A percentile compares a stretch with the other conserved stretches of the same genome.
phyloP scores from a whole-genome alignment of 2,113 vertebrate species.

The Mastomys coucha region DNA sequence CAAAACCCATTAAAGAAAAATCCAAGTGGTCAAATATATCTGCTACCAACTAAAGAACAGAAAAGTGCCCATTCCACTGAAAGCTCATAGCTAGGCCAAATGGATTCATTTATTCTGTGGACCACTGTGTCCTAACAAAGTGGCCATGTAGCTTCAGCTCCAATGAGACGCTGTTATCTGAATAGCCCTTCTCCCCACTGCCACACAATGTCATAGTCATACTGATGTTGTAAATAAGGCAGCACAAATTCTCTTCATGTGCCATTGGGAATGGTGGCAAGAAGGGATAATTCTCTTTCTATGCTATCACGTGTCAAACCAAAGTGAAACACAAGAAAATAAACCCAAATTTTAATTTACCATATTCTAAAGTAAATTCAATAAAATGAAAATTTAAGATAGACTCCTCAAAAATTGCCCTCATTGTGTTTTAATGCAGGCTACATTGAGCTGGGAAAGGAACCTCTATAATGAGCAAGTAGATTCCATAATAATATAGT shows the following conservation, averaged over 20 bases:
- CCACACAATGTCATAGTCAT: background rate
- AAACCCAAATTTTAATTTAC: background rate
- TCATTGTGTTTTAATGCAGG: background rate
- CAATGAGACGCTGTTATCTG: too few relatives aligned
- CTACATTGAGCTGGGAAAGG: background rate
- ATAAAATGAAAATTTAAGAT: background rate
- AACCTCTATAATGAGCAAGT: rapidly evolving
- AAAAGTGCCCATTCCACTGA: too few relatives aligned
- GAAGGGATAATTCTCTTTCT: background rate
- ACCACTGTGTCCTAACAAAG: background rate
- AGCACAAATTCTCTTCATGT: background rate
- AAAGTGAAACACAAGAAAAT: background rate
- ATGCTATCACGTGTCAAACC: background rate
- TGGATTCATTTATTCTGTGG: background rate
- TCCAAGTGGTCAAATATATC: background rate
- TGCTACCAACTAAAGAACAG: background rate
- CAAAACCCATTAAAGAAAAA: background rate
- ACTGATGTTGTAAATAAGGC: background rate
- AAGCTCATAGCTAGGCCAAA: background rate
- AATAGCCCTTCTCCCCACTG: background rate
- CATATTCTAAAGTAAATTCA: background rate
- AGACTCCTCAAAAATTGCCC: background rate
- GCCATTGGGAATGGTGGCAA: background rate
- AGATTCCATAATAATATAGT: background rate
- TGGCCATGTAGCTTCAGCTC: background rate